These are phyloP conservation scores for Cacoxenus indagator DNA, from an alignment of 2,888 invertebrate species.

Conservation along the genomic window DNA sequence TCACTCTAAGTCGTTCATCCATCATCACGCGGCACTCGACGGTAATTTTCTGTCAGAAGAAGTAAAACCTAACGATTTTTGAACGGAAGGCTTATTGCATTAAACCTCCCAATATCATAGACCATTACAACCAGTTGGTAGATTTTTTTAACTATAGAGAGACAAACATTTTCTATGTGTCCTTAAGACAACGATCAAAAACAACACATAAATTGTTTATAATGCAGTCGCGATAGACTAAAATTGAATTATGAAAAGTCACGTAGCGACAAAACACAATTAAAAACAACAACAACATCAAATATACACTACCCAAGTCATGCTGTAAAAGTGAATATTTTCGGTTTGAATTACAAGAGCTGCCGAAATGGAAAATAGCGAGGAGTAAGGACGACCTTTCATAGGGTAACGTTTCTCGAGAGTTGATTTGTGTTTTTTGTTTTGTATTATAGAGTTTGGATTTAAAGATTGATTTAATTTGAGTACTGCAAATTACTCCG, in stretches of 20 bases:
- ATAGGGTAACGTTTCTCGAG: background rate
- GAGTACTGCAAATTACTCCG: background rate
- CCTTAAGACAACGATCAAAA: too few species aligned
- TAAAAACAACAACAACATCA: background rate
- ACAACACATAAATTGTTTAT: too few species aligned
- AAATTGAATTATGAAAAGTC: constrained; percentile 5
- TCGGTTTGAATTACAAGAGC: background rate
- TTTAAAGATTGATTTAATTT: background rate
- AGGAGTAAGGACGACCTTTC: background rate
- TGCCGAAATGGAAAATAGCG: background rate
- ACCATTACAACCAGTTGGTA: background rate
- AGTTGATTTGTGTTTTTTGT: background rate
- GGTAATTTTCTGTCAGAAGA: too few species aligned
- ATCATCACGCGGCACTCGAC: too few species aligned
- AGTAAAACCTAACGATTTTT: too few species aligned
- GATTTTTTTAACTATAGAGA: too few species aligned
- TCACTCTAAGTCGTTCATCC: too few species aligned
- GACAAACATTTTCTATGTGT: too few species aligned
- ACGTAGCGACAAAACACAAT: background rate
- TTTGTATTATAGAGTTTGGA: background rate
- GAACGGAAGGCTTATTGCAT: too few species aligned
- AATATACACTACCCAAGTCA: background rate
- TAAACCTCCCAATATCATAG: background rate
- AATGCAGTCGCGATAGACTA: background rate
- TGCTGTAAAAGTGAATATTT: background rate